These are phyloP conservation scores for Lerista edwardsae DNA, from an alignment of 2,797 vertebrate species.

Conservation along the genomic window DNA sequence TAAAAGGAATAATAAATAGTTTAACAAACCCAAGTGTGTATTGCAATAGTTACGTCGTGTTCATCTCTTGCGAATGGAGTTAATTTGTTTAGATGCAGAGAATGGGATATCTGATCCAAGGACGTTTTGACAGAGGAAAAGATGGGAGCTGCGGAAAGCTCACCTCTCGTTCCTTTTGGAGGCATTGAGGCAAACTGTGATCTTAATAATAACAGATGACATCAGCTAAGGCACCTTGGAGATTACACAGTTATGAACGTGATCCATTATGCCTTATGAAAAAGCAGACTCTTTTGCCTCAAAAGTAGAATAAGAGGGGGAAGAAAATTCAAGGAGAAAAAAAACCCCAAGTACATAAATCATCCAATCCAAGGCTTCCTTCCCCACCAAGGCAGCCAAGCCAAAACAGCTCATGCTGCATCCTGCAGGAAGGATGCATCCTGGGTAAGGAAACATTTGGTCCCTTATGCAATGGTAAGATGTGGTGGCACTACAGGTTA, in stretches of 20 bases:
- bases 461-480: too few relatives aligned
- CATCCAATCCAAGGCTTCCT: too few relatives aligned
- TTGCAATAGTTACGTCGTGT: neutral
- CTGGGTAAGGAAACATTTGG: too few relatives aligned
- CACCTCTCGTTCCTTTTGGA: neutral
- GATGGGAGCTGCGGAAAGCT: neutral
- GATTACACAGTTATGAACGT: slow-evolving; percentile 25
- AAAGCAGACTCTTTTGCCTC: neutral
- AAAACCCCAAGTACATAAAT: neutral
- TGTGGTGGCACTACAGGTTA: too few relatives aligned
- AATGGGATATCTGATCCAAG: neutral
- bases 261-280: slow-evolving; percentile 3
- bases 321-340: neutral
- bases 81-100: neutral
- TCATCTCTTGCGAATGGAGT: neutral
- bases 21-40: neutral
- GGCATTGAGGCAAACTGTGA: neutral
- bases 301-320: neutral
- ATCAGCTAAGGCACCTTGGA: slow-evolving; percentile 15
- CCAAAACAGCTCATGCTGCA: too few relatives aligned
- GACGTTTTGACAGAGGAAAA: slow-evolving; percentile 1
- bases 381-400: too few relatives aligned
- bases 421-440: too few relatives aligned
- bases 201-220: slow-evolving; percentile 11
- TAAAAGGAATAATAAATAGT: neutral